These are phyloP conservation scores for Drosophila peninsularis DNA, from an alignment of 2,888 invertebrate genomes.

Conservation along the genomic window DNA sequence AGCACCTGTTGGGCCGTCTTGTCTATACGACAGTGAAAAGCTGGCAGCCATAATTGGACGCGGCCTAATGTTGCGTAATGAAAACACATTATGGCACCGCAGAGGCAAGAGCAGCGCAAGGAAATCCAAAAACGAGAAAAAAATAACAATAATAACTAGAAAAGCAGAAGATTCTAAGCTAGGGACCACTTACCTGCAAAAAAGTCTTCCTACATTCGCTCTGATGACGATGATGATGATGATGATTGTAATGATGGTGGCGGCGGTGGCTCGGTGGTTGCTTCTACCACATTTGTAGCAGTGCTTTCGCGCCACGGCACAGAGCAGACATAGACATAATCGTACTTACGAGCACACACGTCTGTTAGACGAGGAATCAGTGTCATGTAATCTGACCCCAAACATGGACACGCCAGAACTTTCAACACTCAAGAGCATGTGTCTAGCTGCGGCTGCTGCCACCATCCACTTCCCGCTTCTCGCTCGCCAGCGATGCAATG, in stretches of 20 bases:
- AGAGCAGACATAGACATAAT: slow-evolving; percentile 41
- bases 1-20: slow-evolving; percentile 51
- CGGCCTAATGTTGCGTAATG: slow-evolving; percentile 75
- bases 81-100: slow-evolving; percentile 73
- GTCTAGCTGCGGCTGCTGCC: slow-evolving; percentile 26
- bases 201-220: slow-evolving; percentile 34
- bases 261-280: slow-evolving; percentile 17
- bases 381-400: slow-evolving; percentile 79
- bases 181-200: slow-evolving; percentile 31
- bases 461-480: neutral
- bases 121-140: slow-evolving; percentile 21
- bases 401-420: slow-evolving; percentile 80
- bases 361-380: slow-evolving; percentile 76
- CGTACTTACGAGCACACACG: slow-evolving; percentile 46
- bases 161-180: slow-evolving; percentile 45
- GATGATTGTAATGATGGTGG: slow-evolving; percentile 42
- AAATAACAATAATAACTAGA: slow-evolving; percentile 57
- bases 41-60: slow-evolving; percentile 72
- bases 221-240: slow-evolving; percentile 43
- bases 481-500: slow-evolving; percentile 61
- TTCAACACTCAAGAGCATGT: slow-evolving; percentile 69
- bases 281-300: slow-evolving; percentile 60
- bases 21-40: slow-evolving; percentile 58
- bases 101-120: slow-evolving; percentile 25
- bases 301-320: slow-evolving; percentile 57